These are phyloP conservation scores for Rallus crepitans DNA, from an alignment of 2,797 vertebrate species.

Conservation along the genomic window DNA sequence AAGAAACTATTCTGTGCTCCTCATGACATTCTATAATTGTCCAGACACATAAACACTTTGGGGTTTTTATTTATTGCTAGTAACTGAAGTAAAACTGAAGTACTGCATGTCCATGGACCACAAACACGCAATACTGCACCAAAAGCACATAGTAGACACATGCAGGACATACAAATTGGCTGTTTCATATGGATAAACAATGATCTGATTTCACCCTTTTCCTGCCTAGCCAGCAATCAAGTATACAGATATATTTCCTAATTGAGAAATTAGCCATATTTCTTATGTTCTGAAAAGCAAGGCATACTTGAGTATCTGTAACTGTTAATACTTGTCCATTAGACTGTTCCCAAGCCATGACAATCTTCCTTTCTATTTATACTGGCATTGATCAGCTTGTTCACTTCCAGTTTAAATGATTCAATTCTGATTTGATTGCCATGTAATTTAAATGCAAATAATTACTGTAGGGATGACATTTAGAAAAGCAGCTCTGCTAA, in stretches of 20 bases:
- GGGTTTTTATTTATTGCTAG: background rate
- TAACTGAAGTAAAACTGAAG: slow-evolving; percentile 1
- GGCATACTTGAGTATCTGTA: slow-evolving; percentile 13
- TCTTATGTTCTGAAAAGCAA: slow-evolving; percentile 45
- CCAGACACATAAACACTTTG: background rate
- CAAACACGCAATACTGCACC: background rate
- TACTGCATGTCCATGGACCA: background rate
- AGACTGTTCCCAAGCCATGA: background rate
- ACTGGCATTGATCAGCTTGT: slow-evolving; percentile 83
- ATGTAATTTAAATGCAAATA: slow-evolving; percentile 86
- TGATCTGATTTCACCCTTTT: slow-evolving; percentile 14
- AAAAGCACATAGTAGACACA: background rate
- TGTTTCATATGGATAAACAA: background rate
- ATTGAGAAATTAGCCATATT: slow-evolving; percentile 29
- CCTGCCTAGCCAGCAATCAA: slow-evolving; percentile 11
- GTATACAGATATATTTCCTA: slow-evolving; percentile 13
- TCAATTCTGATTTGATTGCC: slow-evolving; percentile 86
- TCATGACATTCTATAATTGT: slow-evolving; percentile 5
- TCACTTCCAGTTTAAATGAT: slow-evolving; percentile 85
- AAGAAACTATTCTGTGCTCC: background rate
- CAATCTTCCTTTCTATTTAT: slow-evolving; percentile 77
- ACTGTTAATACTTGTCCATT: slow-evolving; percentile 52
- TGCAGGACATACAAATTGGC: background rate
- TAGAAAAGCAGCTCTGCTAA: slow-evolving; percentile 76
- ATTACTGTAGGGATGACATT: slow-evolving; percentile 84